These are phyloP conservation scores for Rhinogobio ventralis DNA, from an alignment of 2,797 vertebrate genomes.

Conservation along the genomic window DNA sequence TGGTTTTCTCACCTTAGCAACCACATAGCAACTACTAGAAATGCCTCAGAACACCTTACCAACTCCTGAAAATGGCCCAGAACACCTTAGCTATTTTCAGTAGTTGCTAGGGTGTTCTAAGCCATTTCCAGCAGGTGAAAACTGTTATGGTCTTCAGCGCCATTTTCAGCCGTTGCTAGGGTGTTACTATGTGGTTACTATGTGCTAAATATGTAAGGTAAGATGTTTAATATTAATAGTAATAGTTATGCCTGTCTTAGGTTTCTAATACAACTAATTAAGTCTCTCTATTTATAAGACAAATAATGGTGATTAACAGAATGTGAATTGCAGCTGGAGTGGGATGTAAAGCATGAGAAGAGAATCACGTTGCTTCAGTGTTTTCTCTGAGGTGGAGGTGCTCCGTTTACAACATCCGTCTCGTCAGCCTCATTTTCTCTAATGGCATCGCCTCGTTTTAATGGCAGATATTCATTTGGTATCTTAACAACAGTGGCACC, in stretches of 20 bases:
- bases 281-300: conserved; percentile 26
- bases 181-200: background rate
- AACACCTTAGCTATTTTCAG: too few relatives aligned
- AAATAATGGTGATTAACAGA: background rate
- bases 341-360: background rate
- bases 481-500: conserved; percentile 31
- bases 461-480: conserved; percentile 43
- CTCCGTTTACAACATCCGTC: conserved; percentile 39
- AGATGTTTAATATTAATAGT: background rate
- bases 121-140: background rate
- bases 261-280: conserved; percentile 5
- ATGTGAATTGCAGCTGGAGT: background rate
- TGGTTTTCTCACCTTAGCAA: background rate
- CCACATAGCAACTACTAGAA: too few relatives aligned
- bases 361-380: background rate
- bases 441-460: conserved; percentile 41
- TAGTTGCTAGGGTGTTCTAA: background rate
- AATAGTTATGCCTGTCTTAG: background rate
- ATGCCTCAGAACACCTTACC: too few relatives aligned
- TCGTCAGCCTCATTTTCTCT: conserved; percentile 50
- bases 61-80: too few relatives aligned
- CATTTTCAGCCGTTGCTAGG: background rate
- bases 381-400: conserved; percentile 23
- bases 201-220: too few relatives aligned
- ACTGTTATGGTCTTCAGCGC: background rate